Conservation (phyloP, 2,797 vertebrate genomes). For the Enteromius thamalakanensis region DNA sequence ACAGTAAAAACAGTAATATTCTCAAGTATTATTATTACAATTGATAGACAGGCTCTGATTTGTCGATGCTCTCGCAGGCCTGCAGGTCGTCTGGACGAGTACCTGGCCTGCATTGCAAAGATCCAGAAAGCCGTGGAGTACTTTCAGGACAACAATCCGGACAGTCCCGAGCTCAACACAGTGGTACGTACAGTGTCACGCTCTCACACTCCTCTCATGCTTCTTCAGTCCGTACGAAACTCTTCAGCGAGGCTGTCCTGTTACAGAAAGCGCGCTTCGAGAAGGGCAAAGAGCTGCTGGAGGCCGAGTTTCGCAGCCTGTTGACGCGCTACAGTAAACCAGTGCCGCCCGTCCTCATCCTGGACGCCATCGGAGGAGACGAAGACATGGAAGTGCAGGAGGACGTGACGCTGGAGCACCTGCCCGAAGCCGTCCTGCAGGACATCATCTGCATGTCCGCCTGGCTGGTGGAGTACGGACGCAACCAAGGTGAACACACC, state of each 20-base stretch:
- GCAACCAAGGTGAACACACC: slow-evolving; percentile 87
- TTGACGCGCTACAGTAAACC: slow-evolving; percentile 93
- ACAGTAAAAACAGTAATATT: background rate
- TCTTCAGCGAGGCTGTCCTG: background rate
- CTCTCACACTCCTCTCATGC: background rate
- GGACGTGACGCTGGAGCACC: slow-evolving; percentile 89
- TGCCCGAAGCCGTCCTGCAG: slow-evolving; percentile 87
- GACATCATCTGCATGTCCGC: slow-evolving; percentile 91
- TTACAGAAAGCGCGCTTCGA: slow-evolving; percentile 94
- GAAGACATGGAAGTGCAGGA: slow-evolving; percentile 93
- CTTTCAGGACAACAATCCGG: slow-evolving; percentile 97
- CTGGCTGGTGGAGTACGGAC: slow-evolving; percentile 95
- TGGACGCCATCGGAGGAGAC: slow-evolving; percentile 89
- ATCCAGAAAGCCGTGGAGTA: slow-evolving; percentile 98
- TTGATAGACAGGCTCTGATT: background rate
- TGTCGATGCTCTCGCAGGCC: slow-evolving; percentile 74
- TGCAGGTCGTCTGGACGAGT: slow-evolving; percentile 90
- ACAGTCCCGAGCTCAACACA: slow-evolving; percentile 95
- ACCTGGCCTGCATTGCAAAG: slow-evolving; percentile 91
- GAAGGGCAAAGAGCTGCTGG: slow-evolving; percentile 93
- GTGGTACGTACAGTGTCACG: slow-evolving; percentile 80
- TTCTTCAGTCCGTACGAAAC: background rate
- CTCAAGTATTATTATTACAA: background rate
- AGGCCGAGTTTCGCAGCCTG: slow-evolving; percentile 90
- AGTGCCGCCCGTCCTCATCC: slow-evolving; percentile 91